Evolutionary conservation across 2,113 vertebrate genomes (phyloP), one percentile per base, ranked within the genome.

Genomic region (Melanotaenia duboulayi): DNA sequence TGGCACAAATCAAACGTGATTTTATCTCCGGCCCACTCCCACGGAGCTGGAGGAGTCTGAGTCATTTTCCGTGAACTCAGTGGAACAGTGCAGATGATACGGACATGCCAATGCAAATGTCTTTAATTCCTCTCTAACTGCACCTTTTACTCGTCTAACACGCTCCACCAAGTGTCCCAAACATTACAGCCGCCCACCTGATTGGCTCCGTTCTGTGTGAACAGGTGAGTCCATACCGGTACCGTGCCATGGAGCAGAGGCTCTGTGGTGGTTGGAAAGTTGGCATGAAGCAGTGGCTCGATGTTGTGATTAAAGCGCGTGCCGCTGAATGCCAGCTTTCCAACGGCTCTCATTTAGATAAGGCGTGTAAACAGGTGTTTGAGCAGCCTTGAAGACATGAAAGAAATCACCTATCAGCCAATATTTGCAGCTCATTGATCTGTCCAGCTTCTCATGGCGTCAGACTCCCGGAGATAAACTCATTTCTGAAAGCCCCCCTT

Each of bases 381-480:
- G 42, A 71, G 42, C 65, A 58, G 71, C 78, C 86, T 82, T 81
- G 80, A 70, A 89, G 84, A 92, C 88, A 86, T 89, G 82, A 92
- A 92, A 95, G 93, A 90, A 89, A 83, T 62, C 64, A 73, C 54
- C 70, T 71, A 88, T 84, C 82, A 81, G 92, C 90, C 87, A 95
- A 95, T 93, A 92, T 87, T 93, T 95, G 87, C 84, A 90, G 90
- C 83, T 17, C 89, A 96, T 95, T 92, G 94, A 96, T 96, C 93
- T 49, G 44, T 23, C 56, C 83, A 25, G 85, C 78, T 57, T 60
- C 70, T 51, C 60, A 74, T 90, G 92, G 92, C 90, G 73, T 94
- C 94, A 70, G 14, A 40, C 81, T 89, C 76, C 86, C 87, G 83
- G 84, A 80, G 54, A 84, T 28, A 65, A 58, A 67, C 65, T 80